Conservation (phyloP, 2,797 vertebrate species). For the Melanotaenia parkinsoni region DNA sequence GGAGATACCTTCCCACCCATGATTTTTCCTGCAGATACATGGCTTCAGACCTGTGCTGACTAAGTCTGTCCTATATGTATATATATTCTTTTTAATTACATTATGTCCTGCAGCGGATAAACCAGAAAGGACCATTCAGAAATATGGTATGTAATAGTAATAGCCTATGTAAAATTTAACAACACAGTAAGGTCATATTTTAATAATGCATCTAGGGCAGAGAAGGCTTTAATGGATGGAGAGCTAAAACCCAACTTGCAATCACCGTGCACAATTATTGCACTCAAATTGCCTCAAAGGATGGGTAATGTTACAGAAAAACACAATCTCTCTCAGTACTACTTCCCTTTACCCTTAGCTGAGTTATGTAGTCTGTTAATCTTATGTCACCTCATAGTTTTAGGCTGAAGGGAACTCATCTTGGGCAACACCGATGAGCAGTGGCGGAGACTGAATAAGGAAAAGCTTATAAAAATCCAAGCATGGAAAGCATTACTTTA, state of each 20-base stretch:
- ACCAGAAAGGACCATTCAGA: conserved; percentile 55
- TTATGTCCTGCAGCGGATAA: too few relatives aligned
- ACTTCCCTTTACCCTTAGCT: conserved; percentile 17
- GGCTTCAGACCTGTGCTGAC: conserved; percentile 40
- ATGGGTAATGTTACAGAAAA: conserved; percentile 28
- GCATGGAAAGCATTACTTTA: conserved; percentile 46
- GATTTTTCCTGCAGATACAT: conserved; percentile 17
- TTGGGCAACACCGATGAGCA: conserved; percentile 34
- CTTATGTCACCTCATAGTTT: conserved; percentile 37
- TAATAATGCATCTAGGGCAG: conserved; percentile 68
- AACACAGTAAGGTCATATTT: conserved; percentile 59
- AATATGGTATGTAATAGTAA: conserved; percentile 36
- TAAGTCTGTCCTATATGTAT: too few relatives aligned
- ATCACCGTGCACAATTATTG: conserved; percentile 11
- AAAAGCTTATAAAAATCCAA: conserved; percentile 35
- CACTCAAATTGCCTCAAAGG: conserved; percentile 31
- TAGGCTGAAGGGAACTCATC: conserved; percentile 26
- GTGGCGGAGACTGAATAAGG: conserved; percentile 11
- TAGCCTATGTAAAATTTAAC: conserved; percentile 48
- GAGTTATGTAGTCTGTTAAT: conserved; percentile 53
- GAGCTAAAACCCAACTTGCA: conserved; percentile 18
- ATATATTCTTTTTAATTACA: too few relatives aligned
- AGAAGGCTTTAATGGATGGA: conserved; percentile 21
- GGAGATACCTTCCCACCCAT: conserved; percentile 49
- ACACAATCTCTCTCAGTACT: conserved; percentile 28